Evolutionary conservation across 1,140 invertebrate genomes (phyloP).

Genomic region (Charaxes varanes): DNA sequence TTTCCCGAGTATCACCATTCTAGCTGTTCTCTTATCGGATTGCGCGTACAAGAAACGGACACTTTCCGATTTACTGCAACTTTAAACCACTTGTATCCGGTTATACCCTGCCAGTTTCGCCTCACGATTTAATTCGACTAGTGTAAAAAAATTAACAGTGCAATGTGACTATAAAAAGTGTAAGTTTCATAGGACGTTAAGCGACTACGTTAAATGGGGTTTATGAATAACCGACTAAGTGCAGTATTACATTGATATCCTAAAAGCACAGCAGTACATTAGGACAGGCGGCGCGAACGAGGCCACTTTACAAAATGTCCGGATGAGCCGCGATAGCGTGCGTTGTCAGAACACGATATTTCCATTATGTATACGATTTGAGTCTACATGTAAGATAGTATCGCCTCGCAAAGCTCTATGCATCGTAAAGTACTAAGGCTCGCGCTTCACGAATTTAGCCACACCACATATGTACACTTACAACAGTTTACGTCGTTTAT

Average conservation of each 20-base stretch:
- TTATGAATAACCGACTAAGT: constrained; percentile 42
- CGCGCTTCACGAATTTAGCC: constrained; percentile 34
- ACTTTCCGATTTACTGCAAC: no score
- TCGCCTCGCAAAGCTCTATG: constrained; percentile 58
- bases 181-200: constrained; percentile 19
- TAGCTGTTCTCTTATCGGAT: background rate
- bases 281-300: constrained; percentile 46
- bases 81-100: no score
- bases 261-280: constrained; percentile 50
- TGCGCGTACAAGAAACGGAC: background rate
- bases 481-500: constrained; percentile 13
- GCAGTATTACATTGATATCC: constrained; percentile 49
- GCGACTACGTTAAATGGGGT: constrained; percentile 13
- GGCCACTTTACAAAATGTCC: constrained; percentile 71
- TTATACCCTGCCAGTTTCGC: no score
- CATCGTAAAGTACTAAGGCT: no score
- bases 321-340: constrained; percentile 69
- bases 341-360: constrained; percentile 73
- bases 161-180: constrained; percentile 7
- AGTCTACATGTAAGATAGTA: constrained; percentile 70
- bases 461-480: constrained; percentile 11
- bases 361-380: constrained; percentile 74
- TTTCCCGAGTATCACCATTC: no score
- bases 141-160: constrained; percentile 9
- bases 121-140: no score